Percentiles rank a stretch among this genome's conserved stretches.
These are phyloP conservation scores for Cotesia congregata DNA, from an alignment of 2,888 invertebrate genomes.

Conservation along the genomic window DNA sequence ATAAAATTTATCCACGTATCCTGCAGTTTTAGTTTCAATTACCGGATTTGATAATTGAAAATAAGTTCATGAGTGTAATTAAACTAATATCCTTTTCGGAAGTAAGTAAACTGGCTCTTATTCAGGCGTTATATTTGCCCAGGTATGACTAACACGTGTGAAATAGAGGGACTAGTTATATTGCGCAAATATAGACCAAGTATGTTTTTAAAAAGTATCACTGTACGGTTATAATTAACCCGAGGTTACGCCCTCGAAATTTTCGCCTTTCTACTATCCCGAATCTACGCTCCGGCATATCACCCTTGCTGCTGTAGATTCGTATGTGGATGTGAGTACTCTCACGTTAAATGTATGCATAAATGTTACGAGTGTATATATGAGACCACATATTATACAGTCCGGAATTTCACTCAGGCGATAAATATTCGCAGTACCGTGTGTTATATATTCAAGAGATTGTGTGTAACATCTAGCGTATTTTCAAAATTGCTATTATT, in stretches of 20 bases:
- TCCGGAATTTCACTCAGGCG: conserved; percentile 21
- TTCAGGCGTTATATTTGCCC: conserved; percentile 20
- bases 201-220: conserved; percentile 9
- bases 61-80: background rate
- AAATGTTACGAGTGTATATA: conserved; percentile 7
- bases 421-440: conserved; percentile 34
- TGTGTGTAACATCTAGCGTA: conserved; percentile 26
- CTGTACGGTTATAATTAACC: conserved; percentile 23
- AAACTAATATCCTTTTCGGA: conserved; percentile 10
- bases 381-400: conserved; percentile 18
- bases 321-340: background rate
- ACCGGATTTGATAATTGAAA: background rate
- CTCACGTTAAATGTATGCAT: background rate
- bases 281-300: background rate
- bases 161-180: conserved; percentile 31
- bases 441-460: conserved; percentile 15
- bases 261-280: conserved; percentile 12
- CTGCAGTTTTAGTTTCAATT: background rate
- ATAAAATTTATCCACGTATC: background rate
- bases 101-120: conserved; percentile 13
- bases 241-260: conserved; percentile 16
- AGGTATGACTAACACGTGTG: conserved; percentile 32
- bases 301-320: background rate
- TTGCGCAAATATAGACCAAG: background rate
- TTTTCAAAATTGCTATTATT: conserved; percentile 42